Evolutionary conservation across 2,888 invertebrate species (phyloP), one percentile per base, ranked within the genome.

Genomic region (Platycheirus rosarum): DNA sequence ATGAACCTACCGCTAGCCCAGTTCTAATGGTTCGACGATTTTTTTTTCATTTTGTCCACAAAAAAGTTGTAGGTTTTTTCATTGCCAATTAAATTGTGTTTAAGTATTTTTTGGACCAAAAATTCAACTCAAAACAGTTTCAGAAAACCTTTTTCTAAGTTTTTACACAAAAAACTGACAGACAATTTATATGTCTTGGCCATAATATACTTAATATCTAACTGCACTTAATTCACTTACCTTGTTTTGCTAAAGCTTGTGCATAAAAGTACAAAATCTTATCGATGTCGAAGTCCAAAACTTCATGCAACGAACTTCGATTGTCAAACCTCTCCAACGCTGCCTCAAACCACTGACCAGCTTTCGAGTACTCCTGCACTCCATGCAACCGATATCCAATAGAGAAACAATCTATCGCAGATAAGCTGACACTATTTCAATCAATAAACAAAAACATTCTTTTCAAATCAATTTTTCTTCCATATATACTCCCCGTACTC

Each of bases 231-330:
- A n/a, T n/a, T n/a, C n/a, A n/a, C 86, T 86, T 53, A 89, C 89
- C 86, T 79, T 87, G 77, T 40, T 86, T 84, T 7, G 87, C 44
- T n/a, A 88, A 80, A 2, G 85, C 49, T 55, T 88, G 87, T 0
- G 89, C 88, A 53, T 89, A 88, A 0, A 87, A 57, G 23, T 84
- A 86, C 7, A 85, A 69, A 6, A 88, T 69, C 16, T 86, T 85
- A 2, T 53, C 57, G 6, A 69, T 23, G 1, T 79, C 63, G 55
- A 84, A 74, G 2, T 74, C 23, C 57, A 77, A 16, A n/a, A 80
- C 40, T 26, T 63, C 73, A 18, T 77, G 71, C 57, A 78, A 55
- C 11, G 63, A 53, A 60, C 57, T 82, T 23, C 53, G 20, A 0
- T 55, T 49, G 0, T 76, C 65, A 9, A 85, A 74, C 14, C 73